phyloP scores from a whole-genome alignment of 2,797 vertebrate genomes.

The Anas acuta region DNA sequence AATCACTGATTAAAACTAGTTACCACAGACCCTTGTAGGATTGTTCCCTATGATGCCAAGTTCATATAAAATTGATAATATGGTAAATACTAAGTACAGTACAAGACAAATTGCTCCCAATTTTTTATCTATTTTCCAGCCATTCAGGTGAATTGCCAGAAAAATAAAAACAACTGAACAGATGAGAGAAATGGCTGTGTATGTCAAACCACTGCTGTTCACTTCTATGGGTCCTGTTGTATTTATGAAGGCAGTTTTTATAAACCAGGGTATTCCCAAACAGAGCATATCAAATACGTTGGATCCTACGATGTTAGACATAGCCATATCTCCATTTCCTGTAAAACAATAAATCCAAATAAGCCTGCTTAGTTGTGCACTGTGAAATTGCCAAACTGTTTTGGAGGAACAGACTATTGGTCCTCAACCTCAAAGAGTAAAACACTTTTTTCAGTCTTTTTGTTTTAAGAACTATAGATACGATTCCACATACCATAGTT shows the following conservation, averaged over 20 bases:
- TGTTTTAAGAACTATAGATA: not conserved
- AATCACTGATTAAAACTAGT: constrained; percentile 74
- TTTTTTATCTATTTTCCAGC: constrained; percentile 95
- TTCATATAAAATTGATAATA: constrained; percentile 92
- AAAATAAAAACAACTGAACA: constrained; percentile 92
- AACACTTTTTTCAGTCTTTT: not conserved
- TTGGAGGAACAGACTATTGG: constrained; percentile 39
- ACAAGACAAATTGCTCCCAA: constrained; percentile 86
- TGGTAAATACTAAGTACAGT: constrained; percentile 88
- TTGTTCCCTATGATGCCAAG: constrained; percentile 94
- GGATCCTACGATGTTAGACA: constrained; percentile 98
- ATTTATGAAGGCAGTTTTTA: constrained; percentile 91
- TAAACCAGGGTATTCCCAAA: constrained; percentile 95
- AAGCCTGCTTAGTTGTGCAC: not conserved
- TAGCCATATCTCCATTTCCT: constrained; percentile 98
- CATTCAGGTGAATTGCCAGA: constrained; percentile 87
- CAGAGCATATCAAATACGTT: constrained; percentile 98
- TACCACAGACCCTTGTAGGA: constrained; percentile 84
- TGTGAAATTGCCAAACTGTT: constrained; percentile 31
- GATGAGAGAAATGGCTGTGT: constrained; percentile 88
- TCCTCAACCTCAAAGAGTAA: not conserved
- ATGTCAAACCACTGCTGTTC: constrained; percentile 91
- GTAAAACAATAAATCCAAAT: constrained; percentile 53
- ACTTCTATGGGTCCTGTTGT: constrained; percentile 86
- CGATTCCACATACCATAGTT: not conserved